Percentiles rank a stretch among this genome's conserved stretches.
These are phyloP conservation scores for Nasonovia ribisnigri DNA, from an alignment of 2,888 invertebrate genomes.

Conservation along the genomic window DNA sequence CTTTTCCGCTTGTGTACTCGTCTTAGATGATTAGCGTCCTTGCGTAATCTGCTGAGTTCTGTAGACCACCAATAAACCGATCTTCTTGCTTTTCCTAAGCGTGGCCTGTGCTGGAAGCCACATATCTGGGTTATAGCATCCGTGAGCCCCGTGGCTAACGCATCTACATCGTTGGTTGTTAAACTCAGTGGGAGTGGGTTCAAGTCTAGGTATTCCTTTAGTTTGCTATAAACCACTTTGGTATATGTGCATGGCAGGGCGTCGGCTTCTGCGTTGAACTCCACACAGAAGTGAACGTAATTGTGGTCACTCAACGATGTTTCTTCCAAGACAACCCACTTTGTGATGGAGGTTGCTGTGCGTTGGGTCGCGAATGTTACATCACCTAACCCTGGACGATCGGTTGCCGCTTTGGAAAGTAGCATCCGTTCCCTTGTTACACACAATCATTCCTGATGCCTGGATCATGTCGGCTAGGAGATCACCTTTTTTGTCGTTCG, in stretches of 20 bases:
- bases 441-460: neutral
- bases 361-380: neutral
- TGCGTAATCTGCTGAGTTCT: neutral
- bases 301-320: neutral
- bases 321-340: neutral
- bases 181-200: neutral
- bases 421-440: neutral
- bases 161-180: neutral
- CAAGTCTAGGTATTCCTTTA: neutral
- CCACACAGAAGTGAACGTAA: neutral
- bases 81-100: neutral
- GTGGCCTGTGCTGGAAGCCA: neutral
- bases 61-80: slow-evolving; percentile 11
- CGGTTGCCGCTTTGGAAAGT: neutral
- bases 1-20: neutral
- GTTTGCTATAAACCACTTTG: neutral
- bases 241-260: neutral
- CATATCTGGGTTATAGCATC: neutral
- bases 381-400: neutral
- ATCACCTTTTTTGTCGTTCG: neutral
- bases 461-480: neutral
- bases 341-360: neutral
- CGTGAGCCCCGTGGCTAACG: neutral
- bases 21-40: neutral
- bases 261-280: neutral